Evolutionary conservation across 1,140 invertebrate genomes (phyloP).

Genomic region (Papilio polytes): DNA sequence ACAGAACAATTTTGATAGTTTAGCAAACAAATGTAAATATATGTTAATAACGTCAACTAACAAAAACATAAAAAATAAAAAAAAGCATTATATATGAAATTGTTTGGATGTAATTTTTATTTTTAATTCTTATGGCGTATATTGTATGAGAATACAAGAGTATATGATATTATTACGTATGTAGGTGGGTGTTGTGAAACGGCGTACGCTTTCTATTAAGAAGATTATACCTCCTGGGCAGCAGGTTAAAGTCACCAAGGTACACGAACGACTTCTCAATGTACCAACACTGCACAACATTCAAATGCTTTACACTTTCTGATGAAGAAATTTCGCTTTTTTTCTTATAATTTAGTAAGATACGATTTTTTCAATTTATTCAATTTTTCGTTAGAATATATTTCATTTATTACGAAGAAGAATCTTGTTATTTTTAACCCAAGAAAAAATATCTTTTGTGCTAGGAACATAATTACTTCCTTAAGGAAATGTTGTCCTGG

Average conservation of each 20-base stretch:
- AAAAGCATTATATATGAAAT: not conserved
- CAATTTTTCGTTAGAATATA: no score
- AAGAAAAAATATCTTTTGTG: no score
- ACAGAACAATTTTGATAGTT: not conserved
- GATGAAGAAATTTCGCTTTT: constrained; percentile 30
- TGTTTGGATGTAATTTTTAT: not conserved
- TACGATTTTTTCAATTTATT: no score
- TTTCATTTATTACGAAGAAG: no score
- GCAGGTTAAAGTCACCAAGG: constrained; percentile 65
- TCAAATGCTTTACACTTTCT: constrained; percentile 2
- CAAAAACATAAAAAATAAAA: not conserved
- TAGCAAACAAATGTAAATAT: not conserved
- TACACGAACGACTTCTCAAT: constrained; percentile 48
- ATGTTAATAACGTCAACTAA: not conserved
- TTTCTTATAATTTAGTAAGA: not conserved
- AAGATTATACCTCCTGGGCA: constrained; percentile 75
- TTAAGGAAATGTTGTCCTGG: no score
- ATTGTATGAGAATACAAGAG: constrained; percentile 26
- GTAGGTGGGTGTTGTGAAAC: constrained; percentile 76
- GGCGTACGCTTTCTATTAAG: constrained; percentile 78
- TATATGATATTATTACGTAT: constrained; percentile 53
- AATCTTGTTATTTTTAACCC: no score
- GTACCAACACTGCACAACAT: constrained; percentile 47
- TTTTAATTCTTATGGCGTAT: no score
- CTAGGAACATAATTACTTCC: no score